Evolutionary conservation across 2,797 vertebrate species (phyloP), one percentile per base, ranked within the genome.

Genomic region (Muscicapa striata): DNA sequence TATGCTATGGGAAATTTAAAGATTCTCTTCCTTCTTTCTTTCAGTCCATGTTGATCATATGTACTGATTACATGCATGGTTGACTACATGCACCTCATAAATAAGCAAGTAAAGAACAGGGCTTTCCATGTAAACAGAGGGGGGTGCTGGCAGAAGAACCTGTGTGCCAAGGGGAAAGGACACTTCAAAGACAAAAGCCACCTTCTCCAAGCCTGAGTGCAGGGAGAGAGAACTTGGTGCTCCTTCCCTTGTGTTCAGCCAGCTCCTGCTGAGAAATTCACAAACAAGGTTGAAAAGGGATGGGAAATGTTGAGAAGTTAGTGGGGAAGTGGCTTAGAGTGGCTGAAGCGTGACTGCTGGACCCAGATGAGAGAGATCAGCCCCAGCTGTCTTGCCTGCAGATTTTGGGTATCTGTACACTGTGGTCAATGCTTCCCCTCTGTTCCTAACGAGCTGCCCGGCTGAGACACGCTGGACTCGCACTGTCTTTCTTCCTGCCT

Each of bases 381-480:
- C 62, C 43, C 10, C 6, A 7, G 36, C 46, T 63, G 30, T 38
- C 38, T 26, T 6, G 4, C 63, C 36, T 30, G 2, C 40, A n/a
- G 77, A 4, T 30, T 55, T 12, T 1, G 6, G 41, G 13, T 48
- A 5, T 49, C 36, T 72, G 12, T 32, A 1, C 6, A 0, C 30
- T 66, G 41, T 6, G 38, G 61, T 38, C 12, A 3, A 8, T 5
- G 22, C 54, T 72, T 49, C 30, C 5, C 30, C 55, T 86, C 19
- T 68, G 43, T 12, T 59, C 24, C 4, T 54, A 32, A 43, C 13
- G 58, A 62, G 17, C 29, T 77, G 38, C 29, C 30, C 38, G 36
- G 29, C 63, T 73, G 58, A n/a, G 43, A 24, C 9, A 0, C 0
- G 2, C 32, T 6, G 27, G n/a, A 19, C 8, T 46, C 29, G 3